A percentile compares a stretch with the other conserved stretches of the same genome.
These are phyloP conservation scores for Anseranas semipalmata DNA, from an alignment of 2,113 vertebrate genomes.

Conservation along the genomic window DNA sequence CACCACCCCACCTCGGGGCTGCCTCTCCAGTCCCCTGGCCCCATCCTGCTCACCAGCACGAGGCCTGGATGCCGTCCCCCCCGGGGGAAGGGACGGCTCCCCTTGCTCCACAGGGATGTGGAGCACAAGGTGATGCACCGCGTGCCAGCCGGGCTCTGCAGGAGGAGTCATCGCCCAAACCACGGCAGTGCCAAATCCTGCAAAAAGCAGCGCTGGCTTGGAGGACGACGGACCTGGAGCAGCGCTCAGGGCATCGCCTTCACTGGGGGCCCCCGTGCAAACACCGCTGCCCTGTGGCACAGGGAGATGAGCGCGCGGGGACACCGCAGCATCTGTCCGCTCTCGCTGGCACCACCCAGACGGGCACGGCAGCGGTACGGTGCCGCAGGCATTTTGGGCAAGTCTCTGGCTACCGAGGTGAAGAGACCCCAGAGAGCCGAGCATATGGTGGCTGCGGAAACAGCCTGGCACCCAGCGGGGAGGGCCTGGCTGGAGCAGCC, in stretches of 20 bases:
- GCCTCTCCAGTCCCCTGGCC: not conserved
- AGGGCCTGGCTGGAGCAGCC: slow-evolving; percentile 28
- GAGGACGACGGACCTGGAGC: not conserved
- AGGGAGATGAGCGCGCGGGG: not conserved
- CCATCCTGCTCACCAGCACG: rapidly evolving
- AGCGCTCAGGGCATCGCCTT: not conserved
- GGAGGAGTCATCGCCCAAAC: not conserved
- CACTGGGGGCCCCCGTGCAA: rapidly evolving
- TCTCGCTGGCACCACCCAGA: not conserved
- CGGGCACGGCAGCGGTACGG: rapidly evolving
- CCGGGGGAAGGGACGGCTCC: rapidly evolving
- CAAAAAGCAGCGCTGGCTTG: not conserved
- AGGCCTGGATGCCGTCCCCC: rapidly evolving
- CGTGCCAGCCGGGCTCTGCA: not conserved
- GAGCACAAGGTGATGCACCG: rapidly evolving
- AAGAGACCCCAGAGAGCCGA: not conserved
- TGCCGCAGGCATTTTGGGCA: not conserved
- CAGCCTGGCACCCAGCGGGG: slow-evolving; percentile 35
- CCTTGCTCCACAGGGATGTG: rapidly evolving
- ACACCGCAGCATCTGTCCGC: not conserved
- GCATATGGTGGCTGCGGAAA: not conserved
- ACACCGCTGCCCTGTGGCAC: rapidly evolving
- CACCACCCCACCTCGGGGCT: not conserved
- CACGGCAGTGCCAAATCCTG: not conserved
- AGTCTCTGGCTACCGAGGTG: not conserved